phyloP scores from a whole-genome alignment of 1,140 invertebrate species.

The Frieseomelitta varia region DNA sequence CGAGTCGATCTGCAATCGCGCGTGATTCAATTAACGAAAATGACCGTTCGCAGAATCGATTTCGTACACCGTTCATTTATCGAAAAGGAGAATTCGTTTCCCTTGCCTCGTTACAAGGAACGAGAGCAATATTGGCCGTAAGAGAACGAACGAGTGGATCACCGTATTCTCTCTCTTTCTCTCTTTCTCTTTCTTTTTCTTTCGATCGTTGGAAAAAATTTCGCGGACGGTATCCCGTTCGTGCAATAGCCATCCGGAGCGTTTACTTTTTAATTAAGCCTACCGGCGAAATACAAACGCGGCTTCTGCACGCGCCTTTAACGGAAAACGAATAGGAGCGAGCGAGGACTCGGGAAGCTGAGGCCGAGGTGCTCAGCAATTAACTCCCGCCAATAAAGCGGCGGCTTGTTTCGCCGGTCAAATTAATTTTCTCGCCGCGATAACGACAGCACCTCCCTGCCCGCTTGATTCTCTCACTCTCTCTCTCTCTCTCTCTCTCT shows the following conservation, averaged over 20 bases:
- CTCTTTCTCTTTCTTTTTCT: too few species aligned
- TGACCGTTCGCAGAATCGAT: too few species aligned
- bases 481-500: too few species aligned
- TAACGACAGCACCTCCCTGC: conserved; percentile 52
- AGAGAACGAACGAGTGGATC: too few species aligned
- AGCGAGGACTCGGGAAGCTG: neutral
- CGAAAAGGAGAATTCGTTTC: neutral
- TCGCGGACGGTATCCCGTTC: neutral
- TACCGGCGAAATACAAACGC: conserved; percentile 32
- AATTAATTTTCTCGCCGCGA: conserved; percentile 61
- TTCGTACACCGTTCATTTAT: too few species aligned
- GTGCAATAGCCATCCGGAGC: neutral
- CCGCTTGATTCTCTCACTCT: neutral
- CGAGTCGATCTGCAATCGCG: neutral
- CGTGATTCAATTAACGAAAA: too few species aligned
- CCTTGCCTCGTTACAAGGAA: neutral
- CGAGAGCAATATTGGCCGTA: too few species aligned
- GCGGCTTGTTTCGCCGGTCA: conserved; percentile 50
- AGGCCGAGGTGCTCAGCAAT: conserved; percentile 30
- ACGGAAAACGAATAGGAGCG: conserved; percentile 30
- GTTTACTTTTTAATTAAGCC: conserved; percentile 49
- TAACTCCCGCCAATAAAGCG: conserved; percentile 60
- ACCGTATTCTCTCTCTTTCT: too few species aligned
- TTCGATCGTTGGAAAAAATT: neutral
- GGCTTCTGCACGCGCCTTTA: conserved; percentile 49